A percentile compares a stretch with the other conserved stretches of the same genome.
phyloP scores from a whole-genome alignment of 2,113 vertebrate species.

The Petroica traversi region DNA sequence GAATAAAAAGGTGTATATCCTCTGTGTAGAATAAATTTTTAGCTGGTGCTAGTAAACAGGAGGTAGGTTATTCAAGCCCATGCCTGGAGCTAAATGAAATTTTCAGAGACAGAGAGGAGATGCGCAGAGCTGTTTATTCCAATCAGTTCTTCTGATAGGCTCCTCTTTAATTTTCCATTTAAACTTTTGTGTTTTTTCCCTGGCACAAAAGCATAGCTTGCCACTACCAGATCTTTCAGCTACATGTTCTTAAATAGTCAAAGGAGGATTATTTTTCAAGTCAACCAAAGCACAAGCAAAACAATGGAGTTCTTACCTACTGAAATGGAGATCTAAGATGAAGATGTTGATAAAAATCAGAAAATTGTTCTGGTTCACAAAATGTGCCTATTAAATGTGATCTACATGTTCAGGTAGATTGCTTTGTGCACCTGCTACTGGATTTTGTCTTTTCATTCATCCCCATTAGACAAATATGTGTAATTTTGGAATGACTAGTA shows the following conservation, averaged over 20 bases:
- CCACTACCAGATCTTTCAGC: neutral
- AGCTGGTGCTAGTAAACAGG: neutral
- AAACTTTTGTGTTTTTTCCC: neutral
- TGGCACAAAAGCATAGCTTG: neutral
- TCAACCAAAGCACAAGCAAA: neutral
- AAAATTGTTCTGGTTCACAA: neutral
- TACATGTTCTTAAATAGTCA: neutral
- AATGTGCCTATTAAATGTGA: neutral
- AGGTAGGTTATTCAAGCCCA: neutral
- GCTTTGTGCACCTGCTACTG: neutral
- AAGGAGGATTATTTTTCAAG: neutral
- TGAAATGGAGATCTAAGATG: neutral
- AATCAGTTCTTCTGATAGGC: neutral
- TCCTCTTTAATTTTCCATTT: neutral
- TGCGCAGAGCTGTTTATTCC: neutral
- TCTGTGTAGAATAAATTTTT: neutral
- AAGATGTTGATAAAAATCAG: neutral
- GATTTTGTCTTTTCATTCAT: neutral
- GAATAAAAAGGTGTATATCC: no score
- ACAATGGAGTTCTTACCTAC: neutral
- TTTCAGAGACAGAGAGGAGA: neutral
- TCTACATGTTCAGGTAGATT: neutral
- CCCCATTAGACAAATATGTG: slow-evolving; percentile 1
- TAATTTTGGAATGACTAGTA: neutral
- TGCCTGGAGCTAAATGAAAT: neutral